Percentiles rank a stretch among this genome's conserved stretches.
Evolutionary conservation across 2,113 vertebrate species (phyloP).

Genomic region (Laticauda colubrina): DNA sequence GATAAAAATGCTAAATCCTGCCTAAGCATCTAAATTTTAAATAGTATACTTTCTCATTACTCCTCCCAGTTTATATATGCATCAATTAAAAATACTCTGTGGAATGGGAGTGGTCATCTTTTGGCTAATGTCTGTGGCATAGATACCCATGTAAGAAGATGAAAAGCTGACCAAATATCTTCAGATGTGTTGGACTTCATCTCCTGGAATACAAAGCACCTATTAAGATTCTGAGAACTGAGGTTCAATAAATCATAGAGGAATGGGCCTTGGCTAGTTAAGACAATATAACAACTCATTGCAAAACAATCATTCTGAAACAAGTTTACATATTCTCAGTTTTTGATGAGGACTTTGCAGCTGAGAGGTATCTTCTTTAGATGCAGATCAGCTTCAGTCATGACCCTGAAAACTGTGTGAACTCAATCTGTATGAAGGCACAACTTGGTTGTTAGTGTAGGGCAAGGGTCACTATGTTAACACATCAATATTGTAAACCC

Average conservation of each 20-base stretch:
- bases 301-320: constrained; percentile 37
- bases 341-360: constrained; percentile 34
- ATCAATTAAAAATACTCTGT: not conserved
- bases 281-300: constrained; percentile 21
- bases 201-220: not conserved
- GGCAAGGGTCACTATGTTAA: not conserved
- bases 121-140: not conserved
- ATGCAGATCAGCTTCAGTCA: not conserved
- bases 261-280: constrained; percentile 1
- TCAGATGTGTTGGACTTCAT: not conserved
- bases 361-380: constrained; percentile 44
- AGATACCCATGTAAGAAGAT: not conserved
- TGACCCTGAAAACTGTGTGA: not conserved
- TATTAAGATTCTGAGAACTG: not conserved
- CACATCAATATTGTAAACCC: not conserved
- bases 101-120: not conserved
- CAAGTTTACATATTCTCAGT: constrained; percentile 40
- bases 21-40: not conserved
- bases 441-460: not conserved
- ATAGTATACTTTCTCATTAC: not conserved
- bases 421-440: not conserved
- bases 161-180: not conserved
- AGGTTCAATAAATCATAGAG: not conserved
- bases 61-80: not conserved
- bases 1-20: not conserved